Percentiles rank a stretch among this genome's conserved stretches.
Evolutionary conservation across 2,113 vertebrate species (phyloP).

Genomic region (Oryzias woworae): DNA sequence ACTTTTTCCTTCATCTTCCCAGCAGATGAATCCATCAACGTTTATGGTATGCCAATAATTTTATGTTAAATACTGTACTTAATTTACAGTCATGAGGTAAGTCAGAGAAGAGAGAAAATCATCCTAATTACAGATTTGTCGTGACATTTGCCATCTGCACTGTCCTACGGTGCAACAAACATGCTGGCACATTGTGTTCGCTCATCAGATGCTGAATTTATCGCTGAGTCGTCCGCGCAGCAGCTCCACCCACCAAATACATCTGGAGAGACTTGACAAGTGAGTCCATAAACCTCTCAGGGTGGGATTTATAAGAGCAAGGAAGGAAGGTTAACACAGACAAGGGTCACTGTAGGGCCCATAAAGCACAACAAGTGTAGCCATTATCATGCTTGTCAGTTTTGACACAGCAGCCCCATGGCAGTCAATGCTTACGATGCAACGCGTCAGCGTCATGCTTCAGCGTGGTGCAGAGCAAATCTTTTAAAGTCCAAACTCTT

Average conservation of each 20-base stretch:
- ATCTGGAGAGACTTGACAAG: slow-evolving; percentile 51
- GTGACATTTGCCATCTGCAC: slow-evolving; percentile 26
- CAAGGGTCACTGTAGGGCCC: slow-evolving; percentile 59
- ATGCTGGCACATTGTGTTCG: slow-evolving; percentile 11
- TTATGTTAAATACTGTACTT: neutral
- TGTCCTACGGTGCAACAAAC: slow-evolving; percentile 21
- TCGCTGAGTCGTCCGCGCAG: slow-evolving; percentile 18
- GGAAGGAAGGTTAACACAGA: slow-evolving; percentile 71
- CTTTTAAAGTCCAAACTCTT: slow-evolving; percentile 55
- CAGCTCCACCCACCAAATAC: slow-evolving; percentile 63
- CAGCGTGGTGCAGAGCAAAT: slow-evolving; percentile 21
- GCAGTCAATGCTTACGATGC: slow-evolving; percentile 48
- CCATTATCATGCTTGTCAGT: slow-evolving; percentile 60
- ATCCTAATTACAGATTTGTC: slow-evolving; percentile 39
- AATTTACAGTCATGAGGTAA: neutral
- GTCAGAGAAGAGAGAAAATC: slow-evolving; percentile 3
- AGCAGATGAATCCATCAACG: neutral
- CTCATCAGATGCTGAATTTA: slow-evolving; percentile 52
- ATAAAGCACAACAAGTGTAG: slow-evolving; percentile 62
- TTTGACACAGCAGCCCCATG: slow-evolving; percentile 45
- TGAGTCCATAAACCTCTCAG: slow-evolving; percentile 62
- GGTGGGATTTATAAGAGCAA: slow-evolving; percentile 62
- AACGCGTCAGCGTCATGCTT: slow-evolving; percentile 26
- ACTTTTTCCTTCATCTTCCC: neutral
- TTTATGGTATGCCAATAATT: slow-evolving; percentile 1